Conservation (phyloP, 1,140 invertebrate species). For the Schlechtendalia chinensis region DNA sequence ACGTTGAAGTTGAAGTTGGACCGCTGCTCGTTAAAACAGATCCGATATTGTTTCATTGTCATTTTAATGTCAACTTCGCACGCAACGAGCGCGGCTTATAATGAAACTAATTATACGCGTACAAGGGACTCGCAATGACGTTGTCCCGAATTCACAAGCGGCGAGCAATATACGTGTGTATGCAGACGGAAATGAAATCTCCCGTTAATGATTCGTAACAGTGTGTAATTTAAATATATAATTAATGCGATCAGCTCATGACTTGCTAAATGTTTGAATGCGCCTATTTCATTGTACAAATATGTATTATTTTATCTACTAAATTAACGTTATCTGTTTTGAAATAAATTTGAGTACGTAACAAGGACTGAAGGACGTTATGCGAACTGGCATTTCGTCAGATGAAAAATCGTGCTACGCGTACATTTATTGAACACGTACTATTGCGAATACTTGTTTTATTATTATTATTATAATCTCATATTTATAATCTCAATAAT, state of each 20-base stretch:
- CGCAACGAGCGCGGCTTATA: not conserved
- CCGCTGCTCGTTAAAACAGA: not conserved
- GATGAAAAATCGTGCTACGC: no score
- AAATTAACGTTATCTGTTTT: not conserved
- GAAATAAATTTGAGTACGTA: not conserved
- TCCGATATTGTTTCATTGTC: not conserved
- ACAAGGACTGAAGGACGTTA: no score
- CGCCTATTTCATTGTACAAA: not conserved
- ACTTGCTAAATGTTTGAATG: not conserved
- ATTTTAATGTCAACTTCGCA: constrained; percentile 4
- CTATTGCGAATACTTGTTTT: no score
- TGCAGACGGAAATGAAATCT: constrained; percentile 10
- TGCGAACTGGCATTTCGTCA: no score
- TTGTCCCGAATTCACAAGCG: no score
- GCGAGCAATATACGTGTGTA: not conserved
- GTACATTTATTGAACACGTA: no score
- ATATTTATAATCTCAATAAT: no score
- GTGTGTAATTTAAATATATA: constrained; percentile 10
- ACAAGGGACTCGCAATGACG: not conserved
- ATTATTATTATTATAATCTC: no score
- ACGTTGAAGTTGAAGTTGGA: not conserved
- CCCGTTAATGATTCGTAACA: not conserved
- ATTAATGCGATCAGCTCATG: not conserved
- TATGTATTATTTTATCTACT: not conserved
- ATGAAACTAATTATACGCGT: not conserved